Evolutionary conservation across 2,113 vertebrate species (phyloP).

Genomic region (Odobenus rosmarus): DNA sequence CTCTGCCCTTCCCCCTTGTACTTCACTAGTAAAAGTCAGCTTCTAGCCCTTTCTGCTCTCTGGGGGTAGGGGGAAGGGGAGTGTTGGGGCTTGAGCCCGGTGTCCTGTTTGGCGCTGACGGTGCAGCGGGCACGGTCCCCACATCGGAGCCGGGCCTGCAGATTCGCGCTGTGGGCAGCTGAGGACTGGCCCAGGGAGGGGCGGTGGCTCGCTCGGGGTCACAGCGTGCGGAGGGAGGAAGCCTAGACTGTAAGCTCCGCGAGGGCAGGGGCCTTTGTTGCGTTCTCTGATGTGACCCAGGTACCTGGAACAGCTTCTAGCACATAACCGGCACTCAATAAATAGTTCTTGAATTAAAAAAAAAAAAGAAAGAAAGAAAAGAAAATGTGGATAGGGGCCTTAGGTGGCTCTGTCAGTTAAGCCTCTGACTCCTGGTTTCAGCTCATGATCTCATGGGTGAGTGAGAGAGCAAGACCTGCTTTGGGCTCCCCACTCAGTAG

Average conservation of each 20-base stretch:
- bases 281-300: constrained; percentile 52
- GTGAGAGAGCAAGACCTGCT: not conserved
- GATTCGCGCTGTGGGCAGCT: too few species aligned
- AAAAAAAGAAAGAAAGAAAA: too few species aligned
- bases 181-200: too few species aligned
- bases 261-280: constrained; percentile 51
- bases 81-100: not conserved
- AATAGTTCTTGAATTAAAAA: constrained; percentile 41
- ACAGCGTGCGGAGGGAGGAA: not conserved
- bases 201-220: too few species aligned
- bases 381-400: not conserved
- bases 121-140: too few species aligned
- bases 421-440: not conserved
- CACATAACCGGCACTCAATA: constrained; percentile 75
- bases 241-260: constrained; percentile 48
- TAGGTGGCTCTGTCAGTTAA: not conserved
- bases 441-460: not conserved
- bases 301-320: constrained; percentile 53
- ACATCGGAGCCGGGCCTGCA: too few species aligned
- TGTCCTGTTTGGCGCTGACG: not conserved
- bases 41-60: constrained; percentile 42
- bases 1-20: not conserved
- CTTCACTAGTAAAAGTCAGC: constrained; percentile 65
- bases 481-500: not conserved
- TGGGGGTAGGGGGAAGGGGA: not conserved